Evolutionary conservation across 2,113 vertebrate genomes (phyloP).

Genomic region (Sinocyclocheilus anophthalmus): DNA sequence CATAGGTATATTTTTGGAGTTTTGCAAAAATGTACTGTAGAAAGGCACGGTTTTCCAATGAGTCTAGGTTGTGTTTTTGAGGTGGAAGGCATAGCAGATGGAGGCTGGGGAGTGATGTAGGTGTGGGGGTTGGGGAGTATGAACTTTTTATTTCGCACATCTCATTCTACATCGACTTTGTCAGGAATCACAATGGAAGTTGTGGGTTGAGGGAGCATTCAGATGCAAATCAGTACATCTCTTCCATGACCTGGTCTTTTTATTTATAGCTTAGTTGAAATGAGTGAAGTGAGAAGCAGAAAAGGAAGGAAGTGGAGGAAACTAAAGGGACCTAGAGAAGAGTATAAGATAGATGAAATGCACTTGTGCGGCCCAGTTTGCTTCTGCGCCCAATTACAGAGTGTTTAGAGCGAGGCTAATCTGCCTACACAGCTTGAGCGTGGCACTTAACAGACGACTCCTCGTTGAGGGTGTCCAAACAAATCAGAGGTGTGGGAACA

Average conservation of each 20-base stretch:
- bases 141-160: conserved; percentile 54
- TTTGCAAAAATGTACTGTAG: background rate
- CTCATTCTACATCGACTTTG: background rate
- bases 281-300: background rate
- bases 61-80: conserved; percentile 45
- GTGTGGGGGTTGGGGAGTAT: background rate
- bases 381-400: conserved; percentile 28
- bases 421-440: conserved; percentile 30
- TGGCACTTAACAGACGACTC: conserved; percentile 37
- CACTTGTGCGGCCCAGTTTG: conserved; percentile 17
- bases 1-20: background rate
- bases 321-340: background rate
- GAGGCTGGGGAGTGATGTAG: conserved; percentile 43
- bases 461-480: conserved; percentile 50
- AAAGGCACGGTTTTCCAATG: background rate
- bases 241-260: background rate
- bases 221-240: background rate
- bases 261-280: background rate
- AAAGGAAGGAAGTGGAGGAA: background rate
- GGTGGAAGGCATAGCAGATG: conserved; percentile 1
- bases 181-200: background rate
- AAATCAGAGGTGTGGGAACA: conserved; percentile 55
- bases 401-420: conserved; percentile 29
- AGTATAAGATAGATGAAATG: conserved; percentile 6
- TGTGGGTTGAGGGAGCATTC: background rate